phyloP scores from a whole-genome alignment of 2,113 vertebrate genomes.

The Thomomys bottae region DNA sequence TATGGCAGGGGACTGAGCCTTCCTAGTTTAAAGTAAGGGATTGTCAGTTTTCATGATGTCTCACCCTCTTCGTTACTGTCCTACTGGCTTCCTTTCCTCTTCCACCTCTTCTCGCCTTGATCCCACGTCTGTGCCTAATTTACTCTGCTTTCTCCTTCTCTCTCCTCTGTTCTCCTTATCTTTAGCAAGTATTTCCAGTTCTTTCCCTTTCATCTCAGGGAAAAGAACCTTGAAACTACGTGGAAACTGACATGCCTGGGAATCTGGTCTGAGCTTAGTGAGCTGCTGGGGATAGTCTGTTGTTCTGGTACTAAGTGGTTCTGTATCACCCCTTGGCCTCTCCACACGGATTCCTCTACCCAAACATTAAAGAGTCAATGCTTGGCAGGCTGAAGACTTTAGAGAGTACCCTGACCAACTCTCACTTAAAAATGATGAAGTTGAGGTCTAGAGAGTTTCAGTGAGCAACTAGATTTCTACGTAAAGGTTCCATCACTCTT shows the following conservation, averaged over 20 bases:
- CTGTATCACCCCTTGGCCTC: neutral
- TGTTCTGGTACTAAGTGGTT: neutral
- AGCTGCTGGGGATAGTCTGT: neutral
- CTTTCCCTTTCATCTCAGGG: neutral
- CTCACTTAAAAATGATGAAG: neutral
- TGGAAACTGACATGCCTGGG: neutral
- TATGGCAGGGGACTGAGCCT: neutral
- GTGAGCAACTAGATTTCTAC: neutral
- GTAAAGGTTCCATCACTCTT: neutral
- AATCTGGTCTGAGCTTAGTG: neutral
- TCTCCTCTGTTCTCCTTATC: neutral
- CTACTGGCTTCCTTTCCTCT: neutral
- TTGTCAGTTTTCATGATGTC: neutral
- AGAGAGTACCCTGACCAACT: neutral
- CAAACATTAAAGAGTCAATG: neutral
- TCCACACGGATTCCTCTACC: neutral
- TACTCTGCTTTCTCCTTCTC: neutral
- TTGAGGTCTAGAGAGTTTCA: neutral
- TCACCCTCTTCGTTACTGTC: neutral
- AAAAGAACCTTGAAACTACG: neutral
- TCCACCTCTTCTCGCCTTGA: accelerated
- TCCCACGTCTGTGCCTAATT: neutral
- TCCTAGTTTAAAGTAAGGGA: neutral
- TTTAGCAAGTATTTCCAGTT: neutral
- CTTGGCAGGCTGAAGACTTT: slow-evolving; percentile 3